phyloP scores from a whole-genome alignment of 2,113 vertebrate genomes.

The Nanorana parkeri region DNA sequence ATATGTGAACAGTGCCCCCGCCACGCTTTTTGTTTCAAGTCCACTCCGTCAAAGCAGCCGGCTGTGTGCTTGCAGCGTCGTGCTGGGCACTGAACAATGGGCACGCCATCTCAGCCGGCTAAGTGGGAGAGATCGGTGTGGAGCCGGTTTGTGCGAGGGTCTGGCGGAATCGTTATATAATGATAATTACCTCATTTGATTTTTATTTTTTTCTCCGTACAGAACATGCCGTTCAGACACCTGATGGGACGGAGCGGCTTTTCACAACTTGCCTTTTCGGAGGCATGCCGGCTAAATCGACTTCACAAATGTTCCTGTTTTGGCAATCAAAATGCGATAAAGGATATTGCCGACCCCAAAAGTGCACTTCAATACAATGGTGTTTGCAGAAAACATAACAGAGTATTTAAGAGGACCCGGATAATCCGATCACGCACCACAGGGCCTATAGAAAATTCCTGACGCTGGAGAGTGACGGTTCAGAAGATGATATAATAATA shows the following conservation, averaged over 20 bases:
- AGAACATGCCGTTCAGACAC: constrained; percentile 47
- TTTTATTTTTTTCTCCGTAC: constrained; percentile 38
- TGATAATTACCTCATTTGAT: constrained; percentile 53
- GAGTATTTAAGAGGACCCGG: too few species aligned
- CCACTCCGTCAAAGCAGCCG: constrained; percentile 25
- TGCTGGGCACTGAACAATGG: constrained; percentile 42
- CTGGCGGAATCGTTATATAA: constrained; percentile 44
- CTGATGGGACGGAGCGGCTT: constrained; percentile 11
- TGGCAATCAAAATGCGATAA: constrained; percentile 25
- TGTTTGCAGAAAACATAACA: not conserved
- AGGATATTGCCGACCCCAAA: not conserved
- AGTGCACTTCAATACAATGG: not conserved
- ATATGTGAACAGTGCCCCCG: constrained; percentile 5
- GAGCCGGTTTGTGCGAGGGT: constrained; percentile 4
- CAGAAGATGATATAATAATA: too few species aligned
- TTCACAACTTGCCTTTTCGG: not conserved
- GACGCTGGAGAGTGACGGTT: too few species aligned
- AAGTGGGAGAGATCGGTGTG: constrained; percentile 32
- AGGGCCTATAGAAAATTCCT: too few species aligned
- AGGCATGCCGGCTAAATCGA: constrained; percentile 8
- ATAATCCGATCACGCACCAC: too few species aligned
- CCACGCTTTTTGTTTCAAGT: constrained; percentile 48
- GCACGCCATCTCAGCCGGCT: constrained; percentile 11
- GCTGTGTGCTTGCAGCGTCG: constrained; percentile 24
- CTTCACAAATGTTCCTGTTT: not conserved